Conservation (phyloP, 53 echinoderm and acorn worm genomes). For the Arbacia lixula region DNA sequence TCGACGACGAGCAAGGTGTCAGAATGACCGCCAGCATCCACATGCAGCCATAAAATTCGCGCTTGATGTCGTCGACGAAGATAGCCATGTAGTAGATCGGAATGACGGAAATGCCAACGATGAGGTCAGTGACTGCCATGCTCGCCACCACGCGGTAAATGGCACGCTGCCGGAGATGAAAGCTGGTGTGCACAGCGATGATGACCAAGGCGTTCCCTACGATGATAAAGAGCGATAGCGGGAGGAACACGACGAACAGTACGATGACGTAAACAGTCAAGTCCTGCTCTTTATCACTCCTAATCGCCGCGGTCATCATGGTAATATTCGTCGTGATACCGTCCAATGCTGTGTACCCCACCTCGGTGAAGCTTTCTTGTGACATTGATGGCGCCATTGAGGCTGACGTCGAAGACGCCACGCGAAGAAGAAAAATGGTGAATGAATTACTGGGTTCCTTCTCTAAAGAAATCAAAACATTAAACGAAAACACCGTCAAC, state of each 20-base stretch:
- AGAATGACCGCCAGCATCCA: constrained; percentile 18
- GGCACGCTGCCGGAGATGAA: constrained; percentile 24
- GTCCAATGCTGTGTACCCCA: no score
- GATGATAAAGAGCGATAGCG: constrained; percentile 63
- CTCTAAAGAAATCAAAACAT: no score
- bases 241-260: constrained; percentile 59
- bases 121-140: constrained; percentile 58
- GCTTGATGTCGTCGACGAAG: constrained; percentile 50
- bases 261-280: constrained; percentile 38
- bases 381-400: no score
- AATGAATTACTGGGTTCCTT: no score
- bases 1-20: constrained; percentile 47
- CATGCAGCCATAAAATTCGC: constrained; percentile 57
- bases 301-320: no score
- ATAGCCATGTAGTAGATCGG: constrained; percentile 64
- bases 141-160: constrained; percentile 57
- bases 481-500: no score
- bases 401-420: no score
- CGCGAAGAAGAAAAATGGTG: no score
- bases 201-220: constrained; percentile 67
- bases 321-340: no score
- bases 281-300: no score
- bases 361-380: no score
- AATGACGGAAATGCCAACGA: constrained; percentile 54
- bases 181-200: constrained; percentile 23